Percentiles rank a stretch among this genome's conserved stretches.
Conservation (phyloP, 2,888 invertebrate genomes). For the Atethmia centrago region DNA sequence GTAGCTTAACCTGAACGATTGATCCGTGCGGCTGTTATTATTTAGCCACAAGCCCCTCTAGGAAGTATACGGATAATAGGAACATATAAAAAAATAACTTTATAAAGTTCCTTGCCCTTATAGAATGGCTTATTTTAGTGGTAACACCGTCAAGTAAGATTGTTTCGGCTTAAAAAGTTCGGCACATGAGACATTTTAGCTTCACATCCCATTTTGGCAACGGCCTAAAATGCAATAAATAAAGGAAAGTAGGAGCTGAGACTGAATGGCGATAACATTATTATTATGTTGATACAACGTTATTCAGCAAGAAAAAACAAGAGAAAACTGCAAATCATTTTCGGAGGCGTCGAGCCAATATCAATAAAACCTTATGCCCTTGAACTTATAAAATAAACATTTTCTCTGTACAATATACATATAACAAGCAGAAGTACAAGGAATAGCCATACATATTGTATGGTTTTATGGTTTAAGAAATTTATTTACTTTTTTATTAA, state of each 20-base stretch:
- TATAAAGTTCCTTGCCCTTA: not conserved
- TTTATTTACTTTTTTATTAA: no score
- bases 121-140: not conserved
- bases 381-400: constrained; percentile 47
- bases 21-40: no score
- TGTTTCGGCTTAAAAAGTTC: not conserved
- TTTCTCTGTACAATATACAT: not conserved
- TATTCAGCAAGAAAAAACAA: constrained; percentile 14
- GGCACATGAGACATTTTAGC: not conserved
- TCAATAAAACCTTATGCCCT: constrained; percentile 58
- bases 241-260: not conserved
- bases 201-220: not conserved
- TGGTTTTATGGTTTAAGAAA: no score
- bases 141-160: not conserved
- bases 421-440: not conserved
- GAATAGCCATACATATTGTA: not conserved
- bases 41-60: no score
- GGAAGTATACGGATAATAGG: no score
- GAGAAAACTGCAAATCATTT: constrained; percentile 53
- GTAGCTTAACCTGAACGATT: no score
- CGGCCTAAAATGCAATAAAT: not conserved
- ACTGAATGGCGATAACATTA: constrained; percentile 4
- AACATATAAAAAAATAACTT: no score
- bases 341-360: constrained; percentile 61
- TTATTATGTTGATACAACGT: constrained; percentile 7